phyloP scores from a whole-genome alignment of 2,888 invertebrate species.

The Tenthredo scrophulariae region DNA sequence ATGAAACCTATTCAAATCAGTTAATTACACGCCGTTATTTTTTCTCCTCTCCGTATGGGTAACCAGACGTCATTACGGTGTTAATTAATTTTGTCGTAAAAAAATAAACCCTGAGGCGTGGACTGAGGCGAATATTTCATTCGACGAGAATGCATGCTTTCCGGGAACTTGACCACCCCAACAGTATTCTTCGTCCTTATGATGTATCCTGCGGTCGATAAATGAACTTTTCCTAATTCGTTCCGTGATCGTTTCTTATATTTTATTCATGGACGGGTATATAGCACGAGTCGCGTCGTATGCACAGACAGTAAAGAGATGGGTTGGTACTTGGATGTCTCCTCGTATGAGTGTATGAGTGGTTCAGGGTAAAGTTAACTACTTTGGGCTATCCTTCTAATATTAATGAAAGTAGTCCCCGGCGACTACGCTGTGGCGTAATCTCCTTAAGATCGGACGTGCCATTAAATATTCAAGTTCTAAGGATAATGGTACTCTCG shows the following conservation, averaged over 20 bases:
- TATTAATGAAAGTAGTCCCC: constrained; percentile 62
- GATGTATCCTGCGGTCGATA: too few species aligned
- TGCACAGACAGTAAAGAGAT: background rate
- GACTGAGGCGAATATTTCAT: too few species aligned
- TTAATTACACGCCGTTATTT: background rate
- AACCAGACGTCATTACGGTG: background rate
- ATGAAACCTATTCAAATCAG: constrained; percentile 11
- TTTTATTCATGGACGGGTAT: background rate
- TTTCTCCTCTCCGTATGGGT: background rate
- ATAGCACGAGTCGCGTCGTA: background rate
- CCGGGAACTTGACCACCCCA: background rate
- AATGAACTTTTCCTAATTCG: too few species aligned
- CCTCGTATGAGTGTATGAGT: background rate
- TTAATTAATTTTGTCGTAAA: background rate
- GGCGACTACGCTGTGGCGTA: constrained; percentile 57
- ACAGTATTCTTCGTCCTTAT: too few species aligned
- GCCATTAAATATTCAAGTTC: constrained; percentile 61
- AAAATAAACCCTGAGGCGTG: background rate
- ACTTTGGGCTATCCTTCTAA: constrained; percentile 60
- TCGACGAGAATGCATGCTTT: background rate
- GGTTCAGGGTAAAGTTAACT: constrained; percentile 38
- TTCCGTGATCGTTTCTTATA: background rate
- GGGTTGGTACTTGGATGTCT: background rate
- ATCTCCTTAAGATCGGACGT: constrained; percentile 64
- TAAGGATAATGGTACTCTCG: constrained; percentile 59